Base-by-base conservation (phyloP, 1,140 invertebrate species). In the Ostrea edulis region DNA sequence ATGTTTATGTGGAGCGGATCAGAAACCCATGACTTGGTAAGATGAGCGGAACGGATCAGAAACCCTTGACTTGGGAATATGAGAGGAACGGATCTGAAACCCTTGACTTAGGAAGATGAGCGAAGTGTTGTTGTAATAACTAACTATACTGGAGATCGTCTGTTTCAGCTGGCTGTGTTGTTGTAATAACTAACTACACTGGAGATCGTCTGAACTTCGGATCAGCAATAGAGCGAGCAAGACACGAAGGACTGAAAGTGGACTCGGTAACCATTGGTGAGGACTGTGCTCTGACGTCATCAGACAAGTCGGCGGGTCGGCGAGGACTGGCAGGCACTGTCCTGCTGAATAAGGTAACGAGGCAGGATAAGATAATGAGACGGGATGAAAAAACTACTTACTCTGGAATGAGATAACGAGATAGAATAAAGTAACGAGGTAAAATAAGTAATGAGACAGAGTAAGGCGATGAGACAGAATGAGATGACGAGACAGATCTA, bases 191-290 rank as follows among this genome's bases (percentile, higher is more conserved):
- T 12, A 98, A 98, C 95, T 98, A 98, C 93, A 98, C 98, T 8
- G 97, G 97, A 0, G 98, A 98, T 92, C 95, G 97, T 91, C 94
- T 98, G 5, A 98, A 98, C 94, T 98, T 98, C 95, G 97, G 97
- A 22, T 96, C 97, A 93, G 97, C 97, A 1, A 95, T 97, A 65
- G 97, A 98, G 93, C 96, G 96, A 92, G 97, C 97, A 2, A 96
- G 95, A 93, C 95, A 95, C 65, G 94, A 96, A 89, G 97, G 96
- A 0, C 95, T 97, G 68, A 96, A 96, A 94, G 96, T 97, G 12
- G 96, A 96, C 88, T 96, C 96, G 93, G 92, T 97, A 12, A 95
- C 97, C 44, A 96, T 97, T 8, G 96, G 96, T 0, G 97, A 98
- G 89, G 97, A 98, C 92, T 97, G 97, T 85, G 97, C 97, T 0